Conservation (phyloP, 2,113 vertebrate species). For the Protomyctophum bolini region DNA sequence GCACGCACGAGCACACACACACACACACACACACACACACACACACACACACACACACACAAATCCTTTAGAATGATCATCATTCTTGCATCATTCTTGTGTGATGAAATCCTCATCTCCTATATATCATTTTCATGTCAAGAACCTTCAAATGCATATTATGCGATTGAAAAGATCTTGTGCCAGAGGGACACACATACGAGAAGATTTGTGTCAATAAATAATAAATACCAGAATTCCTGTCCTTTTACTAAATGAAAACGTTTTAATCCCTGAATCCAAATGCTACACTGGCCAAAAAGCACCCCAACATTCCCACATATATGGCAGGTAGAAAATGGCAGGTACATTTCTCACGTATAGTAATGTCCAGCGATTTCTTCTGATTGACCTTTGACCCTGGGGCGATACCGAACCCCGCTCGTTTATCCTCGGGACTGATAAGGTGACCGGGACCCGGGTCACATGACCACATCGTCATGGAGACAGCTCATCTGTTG, state of each 20-base stretch:
- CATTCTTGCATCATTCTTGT: background rate
- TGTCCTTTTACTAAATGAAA: background rate
- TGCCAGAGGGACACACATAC: no score
- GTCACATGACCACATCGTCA: conserved; percentile 54
- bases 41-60: conserved; percentile 6
- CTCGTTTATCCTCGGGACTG: background rate
- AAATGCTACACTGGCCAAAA: background rate
- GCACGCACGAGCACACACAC: conserved; percentile 1
- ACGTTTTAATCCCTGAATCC: background rate
- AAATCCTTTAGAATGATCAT: conserved; percentile 3
- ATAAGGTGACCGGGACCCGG: conserved; percentile 33
- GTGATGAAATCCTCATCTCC: background rate
- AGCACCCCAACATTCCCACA: background rate
- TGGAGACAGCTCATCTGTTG: conserved; percentile 19
- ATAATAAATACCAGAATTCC: background rate
- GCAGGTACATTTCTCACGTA: conserved; percentile 1
- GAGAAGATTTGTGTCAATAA: no score
- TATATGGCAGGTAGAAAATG: background rate
- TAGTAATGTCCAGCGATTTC: background rate
- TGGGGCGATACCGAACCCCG: background rate
- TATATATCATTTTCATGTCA: background rate
- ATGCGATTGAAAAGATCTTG: no score
- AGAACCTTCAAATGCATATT: no score
- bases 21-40: conserved; percentile 16
- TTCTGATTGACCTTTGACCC: conserved; percentile 39